A percentile compares a stretch with the other conserved stretches of the same genome.
Conservation (phyloP, 1,140 invertebrate species). For the Conus ventricosus region DNA sequence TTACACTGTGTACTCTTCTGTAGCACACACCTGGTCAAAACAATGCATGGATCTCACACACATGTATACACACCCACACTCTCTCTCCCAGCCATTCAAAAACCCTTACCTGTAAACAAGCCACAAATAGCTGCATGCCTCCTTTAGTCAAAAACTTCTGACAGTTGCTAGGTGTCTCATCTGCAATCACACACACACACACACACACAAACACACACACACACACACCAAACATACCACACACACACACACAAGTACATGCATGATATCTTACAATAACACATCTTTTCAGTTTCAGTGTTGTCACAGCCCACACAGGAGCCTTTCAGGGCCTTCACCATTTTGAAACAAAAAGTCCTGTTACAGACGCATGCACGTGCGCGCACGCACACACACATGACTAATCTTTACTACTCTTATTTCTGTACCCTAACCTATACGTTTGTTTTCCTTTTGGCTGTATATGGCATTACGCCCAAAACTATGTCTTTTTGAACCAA, state of each 20-base stretch:
- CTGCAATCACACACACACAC: conserved; percentile 68
- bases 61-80: neutral
- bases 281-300: too few relatives aligned
- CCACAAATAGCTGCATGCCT: conserved; percentile 91
- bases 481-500: too few relatives aligned
- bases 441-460: too few relatives aligned
- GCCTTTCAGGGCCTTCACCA: too few relatives aligned
- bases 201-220: neutral
- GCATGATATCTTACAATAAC: neutral
- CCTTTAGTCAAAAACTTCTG: conserved; percentile 88
- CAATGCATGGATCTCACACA: neutral
- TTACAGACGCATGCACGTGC: neutral
- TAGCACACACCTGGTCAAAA: too few relatives aligned
- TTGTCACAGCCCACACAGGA: too few relatives aligned
- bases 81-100: neutral
- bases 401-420: neutral
- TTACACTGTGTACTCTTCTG: too few relatives aligned
- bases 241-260: neutral
- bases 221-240: neutral
- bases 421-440: too few relatives aligned
- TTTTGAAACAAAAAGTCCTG: too few relatives aligned
- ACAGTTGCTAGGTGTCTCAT: conserved; percentile 96
- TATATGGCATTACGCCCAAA: too few relatives aligned
- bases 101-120: conserved; percentile 80
- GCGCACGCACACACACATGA: neutral